Percentiles rank a stretch among this genome's conserved stretches.
These are phyloP conservation scores for Battus philenor DNA, from an alignment of 1,140 invertebrate genomes.

Conservation along the genomic window DNA sequence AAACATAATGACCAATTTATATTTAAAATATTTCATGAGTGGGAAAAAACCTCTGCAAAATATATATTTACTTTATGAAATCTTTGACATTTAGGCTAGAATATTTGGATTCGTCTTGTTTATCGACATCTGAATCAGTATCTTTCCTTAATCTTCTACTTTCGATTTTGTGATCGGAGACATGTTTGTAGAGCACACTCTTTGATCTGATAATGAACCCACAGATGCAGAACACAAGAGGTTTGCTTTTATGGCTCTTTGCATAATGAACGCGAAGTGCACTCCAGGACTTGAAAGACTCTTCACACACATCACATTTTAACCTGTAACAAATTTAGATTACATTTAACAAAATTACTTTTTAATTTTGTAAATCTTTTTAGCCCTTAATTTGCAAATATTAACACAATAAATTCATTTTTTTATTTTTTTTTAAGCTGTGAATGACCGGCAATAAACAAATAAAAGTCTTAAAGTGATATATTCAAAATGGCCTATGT, in stretches of 20 bases:
- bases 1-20: conserved; percentile 22
- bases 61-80: conserved; percentile 55
- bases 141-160: conserved; percentile 40
- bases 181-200: conserved; percentile 60
- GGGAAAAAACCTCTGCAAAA: too few species aligned
- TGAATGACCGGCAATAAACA: too few species aligned
- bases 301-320: conserved; percentile 45
- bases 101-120: conserved; percentile 37
- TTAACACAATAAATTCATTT: too few species aligned
- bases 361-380: too few species aligned
- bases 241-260: conserved; percentile 45
- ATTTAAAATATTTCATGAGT: too few species aligned
- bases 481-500: background rate
- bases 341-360: background rate
- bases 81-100: conserved; percentile 48
- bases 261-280: conserved; percentile 39
- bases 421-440: background rate
- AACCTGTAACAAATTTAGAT: conserved; percentile 38
- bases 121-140: conserved; percentile 26
- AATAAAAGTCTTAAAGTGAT: background rate
- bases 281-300: conserved; percentile 47
- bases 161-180: conserved; percentile 54
- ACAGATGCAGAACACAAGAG: conserved; percentile 48
- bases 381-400: too few species aligned
- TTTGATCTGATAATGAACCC: conserved; percentile 55